Evolutionary conservation across 2,113 vertebrate species (phyloP), one percentile per base, ranked within the genome.

Genomic region (Boleophthalmus pectinirostris): DNA sequence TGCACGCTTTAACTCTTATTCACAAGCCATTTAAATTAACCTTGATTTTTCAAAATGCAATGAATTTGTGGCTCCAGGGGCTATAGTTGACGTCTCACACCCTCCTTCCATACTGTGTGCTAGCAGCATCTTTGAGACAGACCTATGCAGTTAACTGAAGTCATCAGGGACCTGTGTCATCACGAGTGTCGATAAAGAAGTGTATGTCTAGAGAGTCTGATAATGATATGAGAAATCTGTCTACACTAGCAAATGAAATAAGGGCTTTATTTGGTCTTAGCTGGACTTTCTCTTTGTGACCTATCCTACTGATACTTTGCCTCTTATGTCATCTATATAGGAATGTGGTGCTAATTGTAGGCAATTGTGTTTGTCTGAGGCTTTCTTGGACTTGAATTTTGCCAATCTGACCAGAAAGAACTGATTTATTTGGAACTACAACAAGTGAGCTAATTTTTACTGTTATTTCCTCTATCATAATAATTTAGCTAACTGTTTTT

Each of bases 11-110:
- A 64, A 38, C 61, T 64, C 33, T 33, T 64, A 64, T 64, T 64
- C 61, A 64, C 33, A 64, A 38, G 33, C 61, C 25, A n/a, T 43
- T 64, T 64, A 64, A 38, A 64, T 64, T 21, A 64, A 64, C 61
- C 61, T 64, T 64, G 61, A 64, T 64, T 64, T 64, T 38, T 25
- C 5, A 29, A 43, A 64, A 64, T 64, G 33, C 33, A 1, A 43
- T 38, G 29, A 64, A 64, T n/a, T n/a, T 11, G 33, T 64, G 29
- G 9, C 33, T 38, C 15, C 16, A 29, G 9, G 60, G 18, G 14
- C 5, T 35, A 21, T 49, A 2, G 25, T 25, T 29, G 23, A 3
- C 57, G 20, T 33, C 60, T 29, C 1, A 4, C 16, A n/a, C 29
- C 61, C 33, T 64, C 61, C 61, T 18, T 18, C 25, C 8, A 18